phyloP scores from a whole-genome alignment of 2,113 vertebrate genomes.

The Corydoras maculifer region DNA sequence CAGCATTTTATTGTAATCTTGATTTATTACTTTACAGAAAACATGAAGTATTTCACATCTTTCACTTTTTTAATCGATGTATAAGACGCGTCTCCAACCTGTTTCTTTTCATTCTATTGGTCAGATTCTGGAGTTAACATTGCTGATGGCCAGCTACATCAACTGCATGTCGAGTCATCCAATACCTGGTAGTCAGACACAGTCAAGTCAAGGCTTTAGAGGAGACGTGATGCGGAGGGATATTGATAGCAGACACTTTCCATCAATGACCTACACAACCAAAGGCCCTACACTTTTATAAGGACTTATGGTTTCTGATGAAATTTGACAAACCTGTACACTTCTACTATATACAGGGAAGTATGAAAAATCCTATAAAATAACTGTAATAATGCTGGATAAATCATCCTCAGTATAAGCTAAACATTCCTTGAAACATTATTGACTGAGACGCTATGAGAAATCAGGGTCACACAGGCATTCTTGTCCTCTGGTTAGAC shows the following conservation, averaged over 20 bases:
- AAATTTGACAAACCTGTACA: background rate
- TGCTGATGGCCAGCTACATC: slow-evolving; percentile 84
- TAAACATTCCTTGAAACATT: slow-evolving; percentile 19
- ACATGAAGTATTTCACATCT: too few relatives aligned
- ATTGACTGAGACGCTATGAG: slow-evolving; percentile 9
- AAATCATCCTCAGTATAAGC: slow-evolving; percentile 17
- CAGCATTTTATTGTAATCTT: too few relatives aligned
- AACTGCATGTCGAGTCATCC: slow-evolving; percentile 63
- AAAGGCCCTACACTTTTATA: slow-evolving; percentile 81
- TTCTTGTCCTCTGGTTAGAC: background rate
- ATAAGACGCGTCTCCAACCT: background rate
- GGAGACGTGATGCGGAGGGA: slow-evolving; percentile 64
- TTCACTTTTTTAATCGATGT: too few relatives aligned
- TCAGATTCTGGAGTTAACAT: slow-evolving; percentile 81
- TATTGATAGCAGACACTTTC: slow-evolving; percentile 68
- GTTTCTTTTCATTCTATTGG: background rate
- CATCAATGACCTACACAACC: slow-evolving; percentile 68
- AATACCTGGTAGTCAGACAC: slow-evolving; percentile 45
- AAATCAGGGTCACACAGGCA: slow-evolving; percentile 12
- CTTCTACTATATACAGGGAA: background rate
- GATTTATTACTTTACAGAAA: too few relatives aligned
- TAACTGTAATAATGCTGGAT: background rate
- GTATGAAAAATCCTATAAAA: background rate
- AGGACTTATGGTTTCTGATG: slow-evolving; percentile 28
- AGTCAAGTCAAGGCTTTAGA: slow-evolving; percentile 33